These are phyloP conservation scores for Biston stratarius DNA, from an alignment of 2,888 invertebrate species.

Conservation along the genomic window DNA sequence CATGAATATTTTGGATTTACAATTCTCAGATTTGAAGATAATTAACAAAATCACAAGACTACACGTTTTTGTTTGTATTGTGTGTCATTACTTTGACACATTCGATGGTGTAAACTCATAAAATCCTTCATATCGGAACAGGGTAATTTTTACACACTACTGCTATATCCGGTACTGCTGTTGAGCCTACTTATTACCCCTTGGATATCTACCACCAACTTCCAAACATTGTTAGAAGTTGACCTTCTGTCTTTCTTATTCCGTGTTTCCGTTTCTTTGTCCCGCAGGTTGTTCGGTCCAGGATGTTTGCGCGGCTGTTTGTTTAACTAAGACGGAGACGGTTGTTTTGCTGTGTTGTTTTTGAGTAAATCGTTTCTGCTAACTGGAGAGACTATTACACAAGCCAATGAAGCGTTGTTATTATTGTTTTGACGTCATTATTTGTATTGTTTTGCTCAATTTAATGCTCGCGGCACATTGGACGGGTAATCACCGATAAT, in stretches of 20 bases:
- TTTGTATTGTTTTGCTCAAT: not conserved
- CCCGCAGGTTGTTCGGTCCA: not conserved
- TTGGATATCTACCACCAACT: not conserved
- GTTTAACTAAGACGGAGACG: conserved; percentile 5
- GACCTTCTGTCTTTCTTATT: not conserved
- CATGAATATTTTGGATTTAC: too few species aligned
- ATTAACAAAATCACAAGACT: too few species aligned
- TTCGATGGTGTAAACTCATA: too few species aligned
- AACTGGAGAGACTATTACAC: not conserved
- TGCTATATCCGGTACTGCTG: not conserved
- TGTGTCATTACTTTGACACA: too few species aligned
- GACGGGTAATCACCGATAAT: not conserved
- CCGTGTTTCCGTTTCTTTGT: conserved; percentile 8
- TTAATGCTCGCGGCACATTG: too few species aligned
- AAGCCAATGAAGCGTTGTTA: not conserved
- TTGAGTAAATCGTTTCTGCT: conserved; percentile 5
- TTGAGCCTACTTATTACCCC: too few species aligned
- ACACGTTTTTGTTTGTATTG: too few species aligned
- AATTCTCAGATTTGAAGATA: too few species aligned
- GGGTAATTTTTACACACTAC: too few species aligned
- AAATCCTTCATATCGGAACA: too few species aligned
- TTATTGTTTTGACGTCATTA: not conserved
- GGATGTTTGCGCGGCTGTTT: conserved; percentile 12
- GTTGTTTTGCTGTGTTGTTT: conserved; percentile 11
- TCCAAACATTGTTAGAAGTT: not conserved